These are phyloP conservation scores for Hemicrepidius hirtus DNA, from an alignment of 2,888 invertebrate genomes.

Conservation along the genomic window DNA sequence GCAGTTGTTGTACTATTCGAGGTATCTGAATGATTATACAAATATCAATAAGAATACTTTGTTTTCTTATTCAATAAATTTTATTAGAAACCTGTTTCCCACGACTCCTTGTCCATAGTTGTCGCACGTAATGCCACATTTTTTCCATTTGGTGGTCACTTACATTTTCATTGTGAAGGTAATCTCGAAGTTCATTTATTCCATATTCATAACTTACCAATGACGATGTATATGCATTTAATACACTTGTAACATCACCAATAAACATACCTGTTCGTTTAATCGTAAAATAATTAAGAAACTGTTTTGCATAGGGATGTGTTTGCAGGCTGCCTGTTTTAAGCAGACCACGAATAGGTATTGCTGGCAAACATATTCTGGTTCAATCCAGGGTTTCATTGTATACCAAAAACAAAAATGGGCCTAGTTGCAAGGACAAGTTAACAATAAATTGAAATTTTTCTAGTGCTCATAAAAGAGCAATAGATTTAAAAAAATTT, in stretches of 20 bases:
- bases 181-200: slow-evolving; percentile 73
- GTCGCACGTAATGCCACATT: slow-evolving; percentile 75
- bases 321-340: no score
- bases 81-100: slow-evolving; percentile 71
- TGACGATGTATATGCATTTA: slow-evolving; percentile 73
- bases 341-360: no score
- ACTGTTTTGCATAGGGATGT: no score
- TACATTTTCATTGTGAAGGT: slow-evolving; percentile 73
- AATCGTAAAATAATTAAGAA: background rate
- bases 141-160: slow-evolving; percentile 74
- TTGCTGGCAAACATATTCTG: no score
- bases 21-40: slow-evolving; percentile 58
- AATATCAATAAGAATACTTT: slow-evolving; percentile 4
- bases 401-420: no score
- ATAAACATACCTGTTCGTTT: slow-evolving; percentile 71
- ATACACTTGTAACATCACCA: slow-evolving; percentile 75
- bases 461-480: no score
- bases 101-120: slow-evolving; percentile 74
- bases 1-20: slow-evolving; percentile 67
- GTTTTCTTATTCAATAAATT: background rate
- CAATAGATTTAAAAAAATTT: no score
- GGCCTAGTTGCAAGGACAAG: no score
- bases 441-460: no score
- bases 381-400: no score
- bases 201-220: slow-evolving; percentile 74